Evolutionary conservation across 2,113 vertebrate genomes (phyloP).

Genomic region (Spilogale gracilis): DNA sequence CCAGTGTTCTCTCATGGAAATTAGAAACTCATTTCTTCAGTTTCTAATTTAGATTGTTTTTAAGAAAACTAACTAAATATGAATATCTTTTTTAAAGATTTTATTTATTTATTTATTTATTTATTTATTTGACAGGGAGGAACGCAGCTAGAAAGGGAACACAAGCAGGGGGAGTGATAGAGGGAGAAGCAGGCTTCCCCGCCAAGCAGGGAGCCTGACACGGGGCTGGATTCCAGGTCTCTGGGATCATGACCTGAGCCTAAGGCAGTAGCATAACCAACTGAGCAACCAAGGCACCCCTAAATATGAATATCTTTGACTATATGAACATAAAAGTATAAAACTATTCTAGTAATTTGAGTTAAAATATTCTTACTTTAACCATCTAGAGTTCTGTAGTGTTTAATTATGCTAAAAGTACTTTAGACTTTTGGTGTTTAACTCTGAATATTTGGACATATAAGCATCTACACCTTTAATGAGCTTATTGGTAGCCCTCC

Average conservation of each 20-base stretch:
- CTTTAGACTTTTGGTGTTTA: not conserved
- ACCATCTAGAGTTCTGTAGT: not conserved
- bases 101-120: too few relatives aligned
- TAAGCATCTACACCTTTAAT: accelerated
- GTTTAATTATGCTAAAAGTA: not conserved
- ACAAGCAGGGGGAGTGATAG: too few relatives aligned
- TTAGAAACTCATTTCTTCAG: not conserved
- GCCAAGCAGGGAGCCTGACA: too few relatives aligned
- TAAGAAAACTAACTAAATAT: not conserved
- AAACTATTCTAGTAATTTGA: not conserved
- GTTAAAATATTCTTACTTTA: not conserved
- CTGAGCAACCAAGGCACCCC: too few relatives aligned
- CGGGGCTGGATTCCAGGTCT: too few relatives aligned
- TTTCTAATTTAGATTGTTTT: not conserved
- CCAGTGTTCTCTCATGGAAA: not conserved
- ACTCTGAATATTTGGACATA: not conserved
- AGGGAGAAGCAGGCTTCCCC: too few relatives aligned
- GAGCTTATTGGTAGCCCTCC: not conserved
- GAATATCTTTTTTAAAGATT: not conserved
- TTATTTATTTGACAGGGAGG: too few relatives aligned
- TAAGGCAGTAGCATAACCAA: too few relatives aligned
- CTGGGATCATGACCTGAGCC: too few relatives aligned
- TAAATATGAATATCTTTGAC: not conserved
- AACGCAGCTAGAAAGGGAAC: too few relatives aligned
- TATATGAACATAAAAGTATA: not conserved